phyloP scores from a whole-genome alignment of 2,113 vertebrate genomes.

The Lipophrys pholis region DNA sequence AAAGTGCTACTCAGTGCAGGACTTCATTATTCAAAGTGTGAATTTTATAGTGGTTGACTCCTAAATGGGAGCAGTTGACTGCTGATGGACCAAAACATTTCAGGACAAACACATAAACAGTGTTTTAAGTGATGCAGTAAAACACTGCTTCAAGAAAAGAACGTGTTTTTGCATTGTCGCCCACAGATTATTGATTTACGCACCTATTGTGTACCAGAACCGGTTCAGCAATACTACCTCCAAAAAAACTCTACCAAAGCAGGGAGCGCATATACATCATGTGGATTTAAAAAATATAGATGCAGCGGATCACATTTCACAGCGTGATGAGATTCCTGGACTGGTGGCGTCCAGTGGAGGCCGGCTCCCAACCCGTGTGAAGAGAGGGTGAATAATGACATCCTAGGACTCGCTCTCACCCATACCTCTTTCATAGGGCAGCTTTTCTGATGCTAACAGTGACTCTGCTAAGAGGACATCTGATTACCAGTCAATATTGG shows the following conservation, averaged over 20 bases:
- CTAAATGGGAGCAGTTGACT: neutral
- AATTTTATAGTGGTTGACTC: neutral
- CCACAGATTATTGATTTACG: neutral
- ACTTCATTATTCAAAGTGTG: neutral
- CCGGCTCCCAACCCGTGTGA: slow-evolving; percentile 11
- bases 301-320: slow-evolving; percentile 67
- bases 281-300: slow-evolving; percentile 79
- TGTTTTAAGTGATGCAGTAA: neutral
- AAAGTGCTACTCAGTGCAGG: neutral
- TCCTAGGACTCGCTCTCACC: slow-evolving; percentile 42
- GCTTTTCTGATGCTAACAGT: slow-evolving; percentile 33
- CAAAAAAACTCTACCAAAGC: slow-evolving; percentile 19
- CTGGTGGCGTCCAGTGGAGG: slow-evolving; percentile 12
- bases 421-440: slow-evolving; percentile 77
- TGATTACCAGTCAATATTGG: slow-evolving; percentile 41
- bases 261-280: slow-evolving; percentile 62
- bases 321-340: slow-evolving; percentile 47
- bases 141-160: neutral
- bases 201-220: slow-evolving; percentile 1
- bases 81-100: neutral
- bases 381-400: slow-evolving; percentile 74
- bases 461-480: slow-evolving; percentile 9
- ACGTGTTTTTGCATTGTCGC: neutral
- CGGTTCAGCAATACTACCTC: slow-evolving; percentile 11
- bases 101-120: neutral